phyloP scores from a whole-genome alignment of 2,888 invertebrate species.

The Synergus gifuensis region DNA sequence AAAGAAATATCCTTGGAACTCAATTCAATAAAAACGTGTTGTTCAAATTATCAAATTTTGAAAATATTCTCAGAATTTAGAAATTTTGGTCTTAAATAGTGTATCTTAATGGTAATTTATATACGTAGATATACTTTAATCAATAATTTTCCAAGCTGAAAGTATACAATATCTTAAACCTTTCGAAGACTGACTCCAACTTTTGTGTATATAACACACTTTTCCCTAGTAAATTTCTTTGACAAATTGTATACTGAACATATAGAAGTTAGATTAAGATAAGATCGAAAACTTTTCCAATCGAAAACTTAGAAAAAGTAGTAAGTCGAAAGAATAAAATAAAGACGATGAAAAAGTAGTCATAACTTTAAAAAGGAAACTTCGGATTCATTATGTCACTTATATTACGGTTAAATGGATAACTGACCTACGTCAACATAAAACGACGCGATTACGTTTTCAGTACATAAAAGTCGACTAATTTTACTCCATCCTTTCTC shows the following conservation, averaged over 20 bases:
- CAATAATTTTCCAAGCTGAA: background rate
- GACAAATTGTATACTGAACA: conserved; percentile 5
- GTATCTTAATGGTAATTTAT: background rate
- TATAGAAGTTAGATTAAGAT: background rate
- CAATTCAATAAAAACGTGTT: background rate
- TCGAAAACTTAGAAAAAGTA: background rate
- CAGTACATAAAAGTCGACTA: background rate
- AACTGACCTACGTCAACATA: conserved; percentile 61
- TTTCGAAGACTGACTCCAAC: background rate
- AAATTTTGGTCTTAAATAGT: background rate
- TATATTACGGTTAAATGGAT: conserved; percentile 48
- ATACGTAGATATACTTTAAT: background rate
- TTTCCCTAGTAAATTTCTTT: background rate
- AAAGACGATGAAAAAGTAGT: background rate
- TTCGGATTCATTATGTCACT: conserved; percentile 13
- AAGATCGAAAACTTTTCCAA: conserved; percentile 1
- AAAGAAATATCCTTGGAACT: background rate
- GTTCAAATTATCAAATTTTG: background rate
- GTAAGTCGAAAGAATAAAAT: background rate
- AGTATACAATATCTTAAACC: background rate
- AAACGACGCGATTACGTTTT: conserved; percentile 10
- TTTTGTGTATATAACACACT: conserved; percentile 21
- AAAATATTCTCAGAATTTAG: background rate
- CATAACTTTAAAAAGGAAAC: background rate
- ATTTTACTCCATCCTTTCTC: background rate